These are phyloP conservation scores for Euzophera pinguis DNA, from an alignment of 2,888 invertebrate species.

Conservation along the genomic window DNA sequence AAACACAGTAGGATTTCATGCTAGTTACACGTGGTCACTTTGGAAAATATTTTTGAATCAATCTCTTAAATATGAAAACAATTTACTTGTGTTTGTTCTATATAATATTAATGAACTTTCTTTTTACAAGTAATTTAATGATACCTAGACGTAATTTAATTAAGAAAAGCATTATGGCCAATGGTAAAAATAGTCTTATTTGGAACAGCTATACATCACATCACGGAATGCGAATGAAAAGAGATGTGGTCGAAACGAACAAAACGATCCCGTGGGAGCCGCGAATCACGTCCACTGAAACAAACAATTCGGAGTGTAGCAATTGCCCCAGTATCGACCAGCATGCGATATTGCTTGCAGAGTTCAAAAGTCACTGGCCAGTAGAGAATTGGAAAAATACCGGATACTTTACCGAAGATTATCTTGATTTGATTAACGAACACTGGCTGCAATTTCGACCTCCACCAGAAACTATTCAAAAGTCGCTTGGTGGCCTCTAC, in stretches of 20 bases:
- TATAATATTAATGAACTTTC: conserved; percentile 34
- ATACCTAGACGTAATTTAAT: conserved; percentile 18
- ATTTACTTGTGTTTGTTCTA: conserved; percentile 34
- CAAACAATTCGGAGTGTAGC: conserved; percentile 24
- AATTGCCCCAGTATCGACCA: conserved; percentile 35
- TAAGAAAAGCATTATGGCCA: conserved; percentile 7
- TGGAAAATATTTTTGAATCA: conserved; percentile 17
- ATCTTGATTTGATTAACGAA: conserved; percentile 81
- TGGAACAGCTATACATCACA: conserved; percentile 4
- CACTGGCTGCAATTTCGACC: conserved; percentile 87
- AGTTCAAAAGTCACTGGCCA: conserved; percentile 64
- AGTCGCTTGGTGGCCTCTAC: conserved; percentile 81
- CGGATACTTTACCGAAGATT: conserved; percentile 80
- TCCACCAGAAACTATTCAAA: conserved; percentile 78
- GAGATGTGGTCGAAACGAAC: conserved; percentile 30
- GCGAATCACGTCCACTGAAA: conserved; percentile 28
- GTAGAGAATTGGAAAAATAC: conserved; percentile 69
- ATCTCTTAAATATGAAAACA: conserved; percentile 46
- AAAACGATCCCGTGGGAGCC: conserved; percentile 26
- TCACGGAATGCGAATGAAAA: conserved; percentile 20
- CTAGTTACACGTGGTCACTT: conserved; percentile 47
- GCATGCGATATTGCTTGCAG: conserved; percentile 45
- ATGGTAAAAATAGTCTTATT: conserved; percentile 1
- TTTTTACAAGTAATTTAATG: conserved; percentile 35
- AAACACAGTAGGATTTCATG: conserved; percentile 42